Conservation (phyloP, 2,888 invertebrate species). For the Euzophera pinguis region DNA sequence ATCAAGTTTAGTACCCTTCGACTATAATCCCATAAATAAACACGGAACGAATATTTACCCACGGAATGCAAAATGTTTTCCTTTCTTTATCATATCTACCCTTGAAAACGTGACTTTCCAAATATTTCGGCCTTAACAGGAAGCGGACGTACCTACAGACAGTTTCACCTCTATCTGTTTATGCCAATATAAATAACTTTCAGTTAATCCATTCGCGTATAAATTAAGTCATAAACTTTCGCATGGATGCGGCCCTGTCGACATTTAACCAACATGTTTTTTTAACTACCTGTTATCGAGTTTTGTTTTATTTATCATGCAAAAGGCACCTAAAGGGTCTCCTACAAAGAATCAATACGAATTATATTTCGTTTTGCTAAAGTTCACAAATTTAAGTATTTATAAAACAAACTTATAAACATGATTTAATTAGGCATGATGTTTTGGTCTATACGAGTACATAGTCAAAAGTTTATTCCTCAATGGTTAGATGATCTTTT, state of each 20-base stretch:
- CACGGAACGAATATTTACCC: conserved; percentile 37
- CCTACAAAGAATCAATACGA: too few species aligned
- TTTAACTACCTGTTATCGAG: neutral
- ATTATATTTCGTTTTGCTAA: too few species aligned
- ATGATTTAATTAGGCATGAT: too few species aligned
- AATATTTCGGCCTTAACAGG: conserved; percentile 36
- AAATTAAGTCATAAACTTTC: conserved; percentile 25
- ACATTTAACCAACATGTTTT: neutral
- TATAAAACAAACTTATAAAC: too few species aligned
- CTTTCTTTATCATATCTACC: conserved; percentile 40
- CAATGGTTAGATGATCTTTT: too few species aligned
- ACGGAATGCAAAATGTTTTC: conserved; percentile 37
- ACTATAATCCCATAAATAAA: conserved; percentile 45
- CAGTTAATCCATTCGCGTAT: conserved; percentile 27
- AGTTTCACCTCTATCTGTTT: conserved; percentile 27
- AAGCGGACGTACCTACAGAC: conserved; percentile 34
- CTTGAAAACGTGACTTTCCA: conserved; percentile 53
- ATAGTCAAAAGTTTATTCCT: too few species aligned
- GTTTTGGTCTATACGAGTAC: too few species aligned
- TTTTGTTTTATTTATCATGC: neutral
- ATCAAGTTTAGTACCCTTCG: conserved; percentile 41
- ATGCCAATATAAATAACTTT: conserved; percentile 30
- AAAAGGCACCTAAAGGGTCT: too few species aligned
- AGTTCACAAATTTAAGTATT: too few species aligned
- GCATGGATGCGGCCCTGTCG: conserved; percentile 10